Evolutionary conservation across 2,888 invertebrate genomes (phyloP).

Genomic region (Onchidella celtica): DNA sequence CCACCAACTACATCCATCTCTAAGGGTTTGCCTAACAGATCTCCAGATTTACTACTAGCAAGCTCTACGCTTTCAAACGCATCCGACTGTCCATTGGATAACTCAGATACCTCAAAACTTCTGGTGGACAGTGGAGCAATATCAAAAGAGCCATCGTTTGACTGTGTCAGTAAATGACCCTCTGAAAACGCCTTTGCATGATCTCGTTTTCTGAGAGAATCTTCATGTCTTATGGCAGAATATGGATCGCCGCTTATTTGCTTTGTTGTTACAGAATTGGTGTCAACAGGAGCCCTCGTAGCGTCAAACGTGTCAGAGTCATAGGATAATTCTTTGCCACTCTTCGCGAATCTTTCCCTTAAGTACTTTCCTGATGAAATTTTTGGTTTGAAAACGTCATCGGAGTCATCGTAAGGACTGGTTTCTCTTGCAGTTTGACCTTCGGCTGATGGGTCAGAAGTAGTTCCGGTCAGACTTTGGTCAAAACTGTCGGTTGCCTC

Average conservation of each 20-base stretch:
- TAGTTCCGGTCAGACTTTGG: background rate
- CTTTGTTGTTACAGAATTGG: background rate
- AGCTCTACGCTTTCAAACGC: background rate
- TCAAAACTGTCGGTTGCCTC: background rate
- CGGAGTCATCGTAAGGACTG: background rate
- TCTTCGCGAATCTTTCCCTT: too few relatives aligned
- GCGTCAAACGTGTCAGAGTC: background rate
- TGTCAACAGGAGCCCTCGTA: background rate
- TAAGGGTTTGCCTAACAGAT: background rate
- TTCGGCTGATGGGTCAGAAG: background rate
- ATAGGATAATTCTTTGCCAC: too few relatives aligned
- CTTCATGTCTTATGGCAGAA: constrained; percentile 18
- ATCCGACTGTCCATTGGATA: background rate
- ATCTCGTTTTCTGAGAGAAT: constrained; percentile 1
- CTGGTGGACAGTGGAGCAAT: background rate
- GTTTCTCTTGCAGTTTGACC: background rate
- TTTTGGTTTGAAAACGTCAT: too few relatives aligned
- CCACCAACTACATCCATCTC: background rate
- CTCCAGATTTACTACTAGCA: background rate
- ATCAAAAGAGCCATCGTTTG: background rate
- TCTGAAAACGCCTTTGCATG: constrained; percentile 1
- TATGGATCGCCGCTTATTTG: background rate
- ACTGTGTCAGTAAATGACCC: background rate
- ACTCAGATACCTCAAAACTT: constrained; percentile 21
- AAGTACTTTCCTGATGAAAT: too few relatives aligned